A percentile compares a stretch with the other conserved stretches of the same genome.
These are phyloP conservation scores for Cyclina sinensis DNA, from an alignment of 1,140 invertebrate genomes.

Conservation along the genomic window DNA sequence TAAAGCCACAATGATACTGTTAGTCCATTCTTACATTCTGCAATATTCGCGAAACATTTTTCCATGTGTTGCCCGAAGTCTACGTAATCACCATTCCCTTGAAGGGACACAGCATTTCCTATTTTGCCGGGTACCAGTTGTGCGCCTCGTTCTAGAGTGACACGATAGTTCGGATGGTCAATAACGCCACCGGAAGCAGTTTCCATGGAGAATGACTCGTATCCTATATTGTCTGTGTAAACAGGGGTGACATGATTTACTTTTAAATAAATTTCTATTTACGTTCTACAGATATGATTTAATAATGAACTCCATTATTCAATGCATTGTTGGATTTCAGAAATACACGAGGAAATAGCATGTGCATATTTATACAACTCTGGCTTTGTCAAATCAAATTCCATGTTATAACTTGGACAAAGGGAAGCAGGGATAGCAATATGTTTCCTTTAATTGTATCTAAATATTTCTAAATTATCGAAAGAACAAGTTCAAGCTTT, in stretches of 20 bases:
- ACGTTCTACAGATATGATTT: too few relatives aligned
- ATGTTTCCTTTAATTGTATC: too few relatives aligned
- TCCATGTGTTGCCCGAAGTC: slow-evolving; percentile 80
- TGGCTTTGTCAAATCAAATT: too few relatives aligned
- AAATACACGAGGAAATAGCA: not conserved
- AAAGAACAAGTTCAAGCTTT: too few relatives aligned
- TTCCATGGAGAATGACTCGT: slow-evolving; percentile 85
- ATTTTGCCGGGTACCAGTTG: slow-evolving; percentile 76
- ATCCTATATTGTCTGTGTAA: slow-evolving; percentile 79
- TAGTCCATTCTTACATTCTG: slow-evolving; percentile 83
- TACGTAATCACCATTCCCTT: slow-evolving; percentile 82
- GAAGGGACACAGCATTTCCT: slow-evolving; percentile 77
- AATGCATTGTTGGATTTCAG: not conserved
- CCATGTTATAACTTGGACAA: too few relatives aligned
- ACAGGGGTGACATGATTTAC: not conserved
- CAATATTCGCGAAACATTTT: slow-evolving; percentile 83
- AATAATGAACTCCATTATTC: too few relatives aligned
- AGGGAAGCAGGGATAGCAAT: too few relatives aligned
- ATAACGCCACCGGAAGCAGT: slow-evolving; percentile 71
- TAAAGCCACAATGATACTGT: slow-evolving; percentile 83
- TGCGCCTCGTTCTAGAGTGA: slow-evolving; percentile 82
- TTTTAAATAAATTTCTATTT: too few relatives aligned
- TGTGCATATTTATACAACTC: not conserved
- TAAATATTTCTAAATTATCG: too few relatives aligned
- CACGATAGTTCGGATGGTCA: slow-evolving; percentile 77